Evolutionary conservation across 2,797 vertebrate genomes (phyloP), one percentile per base, ranked within the genome.

Genomic region (Pseudochaenichthys georgianus): DNA sequence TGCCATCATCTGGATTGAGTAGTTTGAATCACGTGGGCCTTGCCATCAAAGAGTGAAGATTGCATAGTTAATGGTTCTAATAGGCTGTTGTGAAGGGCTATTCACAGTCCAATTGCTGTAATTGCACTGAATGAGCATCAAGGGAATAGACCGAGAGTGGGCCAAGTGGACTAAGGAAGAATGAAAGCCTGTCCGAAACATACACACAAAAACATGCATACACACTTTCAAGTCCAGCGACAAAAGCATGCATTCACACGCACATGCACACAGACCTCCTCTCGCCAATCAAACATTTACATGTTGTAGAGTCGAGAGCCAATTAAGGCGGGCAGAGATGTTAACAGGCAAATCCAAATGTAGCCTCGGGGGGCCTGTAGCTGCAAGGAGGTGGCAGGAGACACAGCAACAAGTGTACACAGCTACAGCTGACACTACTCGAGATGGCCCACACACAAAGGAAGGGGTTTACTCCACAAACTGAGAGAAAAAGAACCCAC

Each of bases 61-160:
- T 70, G 77, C 70, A 80, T 71, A 67, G 67, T 73, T 83, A 84
- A 74, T 73, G 73, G 60, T 78, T 78, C 41, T 78, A 87, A 87
- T 80, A 17, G 77, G 68, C 66, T 75, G 41, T 70, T 74, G 47
- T 81, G 69, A 70, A 38, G 52, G 62, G 68, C 45, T 34, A 82
- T 87, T 90, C 82, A 87, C 62, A 73, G 68, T 80, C 75, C 46
- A 88, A 80, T 68, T 83, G 73, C 72, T 77, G 65, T 83, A 87
- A 89, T 88, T 91, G 79, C 71, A 45, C 80, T 85, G 65, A 87
- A 85, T 77, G 79, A 84, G 82, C 73, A 60, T 48, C 38, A 1
- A 63, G 83, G 75, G 85, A 86, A 64, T 54, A 70, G 58, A 55
- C 47, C 47, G 62, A 83, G 60, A 75, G 47, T 55, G 75, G 68